These are phyloP conservation scores for Rhineura floridana DNA, from an alignment of 2,113 vertebrate genomes.

Conservation along the genomic window DNA sequence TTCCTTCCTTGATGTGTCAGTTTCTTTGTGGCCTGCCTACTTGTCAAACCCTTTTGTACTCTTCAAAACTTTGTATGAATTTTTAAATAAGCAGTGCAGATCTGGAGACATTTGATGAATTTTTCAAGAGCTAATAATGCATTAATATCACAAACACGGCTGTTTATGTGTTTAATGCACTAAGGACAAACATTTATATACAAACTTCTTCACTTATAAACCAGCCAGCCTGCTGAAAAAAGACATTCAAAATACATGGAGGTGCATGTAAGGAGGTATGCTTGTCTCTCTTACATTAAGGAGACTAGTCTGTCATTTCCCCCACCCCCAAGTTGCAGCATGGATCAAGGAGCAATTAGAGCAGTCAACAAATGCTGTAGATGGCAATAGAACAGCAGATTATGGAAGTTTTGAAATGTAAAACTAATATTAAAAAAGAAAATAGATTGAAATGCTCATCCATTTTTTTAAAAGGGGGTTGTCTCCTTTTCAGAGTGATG, in stretches of 20 bases:
- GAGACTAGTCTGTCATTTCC: neutral
- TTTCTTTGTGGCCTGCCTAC: conserved; percentile 78
- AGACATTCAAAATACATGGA: conserved; percentile 39
- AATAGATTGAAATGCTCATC: neutral
- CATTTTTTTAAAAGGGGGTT: neutral
- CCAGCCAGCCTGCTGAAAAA: conserved; percentile 41
- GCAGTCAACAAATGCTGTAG: neutral
- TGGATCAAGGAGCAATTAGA: neutral
- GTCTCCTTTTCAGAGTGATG: neutral
- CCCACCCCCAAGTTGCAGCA: neutral
- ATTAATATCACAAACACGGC: conserved; percentile 57
- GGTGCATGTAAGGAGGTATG: conserved; percentile 27
- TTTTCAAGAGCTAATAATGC: conserved; percentile 73
- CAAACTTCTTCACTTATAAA: conserved; percentile 53
- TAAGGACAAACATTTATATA: conserved; percentile 71
- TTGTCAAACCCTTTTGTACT: conserved; percentile 76
- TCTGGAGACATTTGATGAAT: conserved; percentile 71
- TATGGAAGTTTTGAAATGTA: neutral
- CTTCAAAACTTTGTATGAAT: conserved; percentile 77
- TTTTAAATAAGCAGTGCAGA: conserved; percentile 71
- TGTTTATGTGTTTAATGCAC: conserved; percentile 62
- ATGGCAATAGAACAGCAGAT: conserved; percentile 5
- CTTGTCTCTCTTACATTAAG: conserved; percentile 41
- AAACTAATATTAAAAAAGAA: neutral
- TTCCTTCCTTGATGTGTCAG: conserved; percentile 78